Conservation (phyloP, 1,140 invertebrate species). For the Halotydeus destructor region DNA sequence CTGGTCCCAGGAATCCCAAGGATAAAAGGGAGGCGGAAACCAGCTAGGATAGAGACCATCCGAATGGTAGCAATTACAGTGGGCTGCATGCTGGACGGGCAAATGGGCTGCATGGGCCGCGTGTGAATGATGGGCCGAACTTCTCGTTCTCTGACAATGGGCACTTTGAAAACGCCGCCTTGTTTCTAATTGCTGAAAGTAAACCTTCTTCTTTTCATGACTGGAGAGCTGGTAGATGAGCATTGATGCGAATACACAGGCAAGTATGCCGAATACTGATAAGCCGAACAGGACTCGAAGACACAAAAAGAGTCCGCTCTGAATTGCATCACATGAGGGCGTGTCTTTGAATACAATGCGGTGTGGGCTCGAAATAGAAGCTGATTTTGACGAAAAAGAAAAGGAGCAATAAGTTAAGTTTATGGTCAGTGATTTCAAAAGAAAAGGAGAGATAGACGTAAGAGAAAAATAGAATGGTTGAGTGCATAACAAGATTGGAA, state of each 20-base stretch:
- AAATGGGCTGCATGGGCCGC: too few species aligned
- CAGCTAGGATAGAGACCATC: too few species aligned
- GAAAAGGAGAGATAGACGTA: neutral
- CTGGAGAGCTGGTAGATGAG: constrained; percentile 60
- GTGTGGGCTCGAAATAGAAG: constrained; percentile 25
- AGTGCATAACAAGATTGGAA: too few species aligned
- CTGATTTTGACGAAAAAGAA: neutral
- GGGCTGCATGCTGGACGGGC: too few species aligned
- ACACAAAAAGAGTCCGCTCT: constrained; percentile 62
- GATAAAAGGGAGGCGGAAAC: too few species aligned
- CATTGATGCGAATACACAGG: constrained; percentile 78
- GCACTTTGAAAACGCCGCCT: too few species aligned
- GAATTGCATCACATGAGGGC: constrained; percentile 60
- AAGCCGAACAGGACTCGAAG: constrained; percentile 64
- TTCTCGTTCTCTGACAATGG: too few species aligned
- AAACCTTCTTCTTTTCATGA: constrained; percentile 78
- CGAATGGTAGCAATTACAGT: too few species aligned
- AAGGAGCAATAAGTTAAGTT: neutral
- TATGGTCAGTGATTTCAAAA: neutral
- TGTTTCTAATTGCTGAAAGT: constrained; percentile 31
- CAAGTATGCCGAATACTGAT: constrained; percentile 62
- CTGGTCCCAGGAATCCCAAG: too few species aligned
- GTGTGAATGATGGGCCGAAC: too few species aligned
- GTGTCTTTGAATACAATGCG: constrained; percentile 50
- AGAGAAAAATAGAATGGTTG: too few species aligned